These are phyloP conservation scores for Erebia ligea DNA, from an alignment of 2,888 invertebrate species.

Conservation along the genomic window DNA sequence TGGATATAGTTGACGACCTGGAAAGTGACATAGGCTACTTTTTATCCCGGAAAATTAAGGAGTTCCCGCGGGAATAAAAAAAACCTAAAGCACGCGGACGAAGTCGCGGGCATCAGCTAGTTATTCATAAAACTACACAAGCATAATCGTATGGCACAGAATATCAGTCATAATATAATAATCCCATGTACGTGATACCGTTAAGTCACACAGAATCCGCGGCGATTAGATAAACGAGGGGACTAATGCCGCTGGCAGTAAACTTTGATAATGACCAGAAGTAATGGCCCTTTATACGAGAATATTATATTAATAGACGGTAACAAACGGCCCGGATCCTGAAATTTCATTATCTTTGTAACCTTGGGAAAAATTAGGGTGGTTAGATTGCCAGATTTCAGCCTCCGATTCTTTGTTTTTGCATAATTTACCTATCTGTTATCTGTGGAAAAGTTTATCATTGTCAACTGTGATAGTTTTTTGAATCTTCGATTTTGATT, in stretches of 20 bases:
- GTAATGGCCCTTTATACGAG: slow-evolving; percentile 35
- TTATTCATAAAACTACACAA: not conserved
- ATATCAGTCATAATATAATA: slow-evolving; percentile 10
- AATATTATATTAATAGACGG: slow-evolving; percentile 29
- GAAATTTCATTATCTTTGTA: slow-evolving; percentile 17
- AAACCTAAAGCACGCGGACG: too few relatives aligned
- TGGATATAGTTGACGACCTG: too few relatives aligned
- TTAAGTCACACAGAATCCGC: slow-evolving; percentile 31
- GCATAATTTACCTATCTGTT: too few relatives aligned
- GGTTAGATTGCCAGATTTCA: slow-evolving; percentile 3
- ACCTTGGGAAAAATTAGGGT: slow-evolving; percentile 16
- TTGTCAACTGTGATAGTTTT: too few relatives aligned
- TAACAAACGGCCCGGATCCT: slow-evolving; percentile 19
- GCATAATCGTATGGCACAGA: not conserved
- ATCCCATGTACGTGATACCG: slow-evolving; percentile 16
- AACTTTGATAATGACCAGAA: slow-evolving; percentile 38
- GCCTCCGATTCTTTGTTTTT: not conserved
- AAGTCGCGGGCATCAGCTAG: too few relatives aligned
- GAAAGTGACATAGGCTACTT: too few relatives aligned
- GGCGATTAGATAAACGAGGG: slow-evolving; percentile 43
- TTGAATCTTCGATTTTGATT: too few relatives aligned
- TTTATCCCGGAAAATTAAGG: too few relatives aligned
- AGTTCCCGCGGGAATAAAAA: too few relatives aligned
- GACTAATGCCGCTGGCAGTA: slow-evolving; percentile 34
- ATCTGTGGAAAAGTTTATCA: too few relatives aligned